phyloP scores from a whole-genome alignment of 2,113 vertebrate genomes.

The Aviceda subcristata region DNA sequence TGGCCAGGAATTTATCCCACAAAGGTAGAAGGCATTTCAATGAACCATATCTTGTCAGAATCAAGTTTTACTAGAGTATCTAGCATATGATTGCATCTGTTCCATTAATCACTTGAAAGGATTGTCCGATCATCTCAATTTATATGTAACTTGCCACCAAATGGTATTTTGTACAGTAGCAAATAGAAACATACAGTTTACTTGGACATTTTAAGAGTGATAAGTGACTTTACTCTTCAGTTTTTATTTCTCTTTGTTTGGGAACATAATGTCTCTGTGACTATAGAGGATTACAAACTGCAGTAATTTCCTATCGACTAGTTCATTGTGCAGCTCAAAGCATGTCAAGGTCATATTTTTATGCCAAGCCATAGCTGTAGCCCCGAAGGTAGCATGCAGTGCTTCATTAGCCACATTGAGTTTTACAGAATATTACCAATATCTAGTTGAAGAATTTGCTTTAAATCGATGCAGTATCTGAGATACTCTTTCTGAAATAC shows the following conservation, averaged over 20 bases:
- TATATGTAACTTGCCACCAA: neutral
- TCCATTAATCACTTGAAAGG: neutral
- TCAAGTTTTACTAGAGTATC: neutral
- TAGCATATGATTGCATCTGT: neutral
- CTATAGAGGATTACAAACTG: neutral
- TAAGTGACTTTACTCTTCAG: neutral
- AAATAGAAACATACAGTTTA: neutral
- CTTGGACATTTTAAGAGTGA: neutral
- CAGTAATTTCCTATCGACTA: neutral
- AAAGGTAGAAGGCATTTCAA: neutral
- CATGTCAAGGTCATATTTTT: conserved; percentile 38
- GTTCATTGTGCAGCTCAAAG: neutral
- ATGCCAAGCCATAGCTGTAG: neutral
- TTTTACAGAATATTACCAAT: neutral
- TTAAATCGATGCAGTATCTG: neutral
- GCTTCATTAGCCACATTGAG: neutral
- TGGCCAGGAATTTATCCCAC: neutral
- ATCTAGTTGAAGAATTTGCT: neutral
- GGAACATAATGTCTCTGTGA: neutral
- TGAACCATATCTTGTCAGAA: neutral
- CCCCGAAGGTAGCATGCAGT: neutral
- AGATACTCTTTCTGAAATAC: neutral
- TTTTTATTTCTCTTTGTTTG: neutral
- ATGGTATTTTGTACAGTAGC: neutral
- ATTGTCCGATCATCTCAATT: neutral